Evolutionary conservation across 2,113 vertebrate species (phyloP), one percentile per base, ranked within the genome.

Genomic region (Nothocercus julius): DNA sequence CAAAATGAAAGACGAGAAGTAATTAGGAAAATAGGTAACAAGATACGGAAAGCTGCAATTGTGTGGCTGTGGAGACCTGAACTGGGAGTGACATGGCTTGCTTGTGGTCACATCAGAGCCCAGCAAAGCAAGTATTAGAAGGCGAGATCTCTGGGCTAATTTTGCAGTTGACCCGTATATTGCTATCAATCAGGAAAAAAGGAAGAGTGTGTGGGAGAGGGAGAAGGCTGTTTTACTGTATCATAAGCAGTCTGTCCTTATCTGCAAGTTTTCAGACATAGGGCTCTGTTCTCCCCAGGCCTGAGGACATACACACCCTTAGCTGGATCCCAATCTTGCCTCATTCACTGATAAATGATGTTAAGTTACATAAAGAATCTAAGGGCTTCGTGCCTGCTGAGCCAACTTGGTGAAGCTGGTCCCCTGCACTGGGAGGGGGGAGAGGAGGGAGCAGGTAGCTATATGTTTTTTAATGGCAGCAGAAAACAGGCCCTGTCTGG

Each of bases 221-320:
- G 40, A 51, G 24, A 5, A 20, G 2, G 4, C 13, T 73, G 42
- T 20, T 74, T 67, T 67, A 40, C 58, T 85, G 22, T 90, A 84
- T 75, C 38, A 11, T 16, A 64, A 49, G 11, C 27, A 32, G 21
- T 62, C 45, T 73, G 47, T 67, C 19, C 58, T 7, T n/a, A 7
- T 24, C 63, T 86, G 20, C 58, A 85, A 66, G 20, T 34, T 30
- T 54, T 74, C 51, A 40, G 61, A 21, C 0, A 0, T 2, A 58
- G 68, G 16, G 40, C 36, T 90, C 40, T 78, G 30, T 67, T 86
- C 49, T 92, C 15, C 11, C 51, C n/a, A 58, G 74, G 22, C 61
- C 54, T 49, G 30, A 40, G 56, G 14, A 49, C 3, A 0, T 36
- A 4, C 7, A 11, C 27, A 4, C 4, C 81, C 22, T n/a, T 42